Evolutionary conservation across 2,888 invertebrate genomes (phyloP).

Genomic region (Epinotia bilunana): DNA sequence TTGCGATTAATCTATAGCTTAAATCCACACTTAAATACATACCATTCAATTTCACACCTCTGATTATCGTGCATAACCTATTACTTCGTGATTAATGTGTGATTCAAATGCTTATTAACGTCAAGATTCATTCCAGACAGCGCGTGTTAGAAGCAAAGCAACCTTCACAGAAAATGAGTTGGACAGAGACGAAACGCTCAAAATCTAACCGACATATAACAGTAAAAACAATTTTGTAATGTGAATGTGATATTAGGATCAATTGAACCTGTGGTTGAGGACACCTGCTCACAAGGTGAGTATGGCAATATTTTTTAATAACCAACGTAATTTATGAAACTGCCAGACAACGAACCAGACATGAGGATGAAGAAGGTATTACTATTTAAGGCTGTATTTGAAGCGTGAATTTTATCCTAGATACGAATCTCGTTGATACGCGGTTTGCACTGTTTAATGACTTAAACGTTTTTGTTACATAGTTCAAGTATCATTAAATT

Average conservation of each 20-base stretch:
- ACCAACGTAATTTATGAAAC: slow-evolving; percentile 53
- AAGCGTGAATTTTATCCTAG: slow-evolving; percentile 32
- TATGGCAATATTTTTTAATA: slow-evolving; percentile 52
- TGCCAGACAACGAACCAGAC: slow-evolving; percentile 2
- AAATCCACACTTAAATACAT: not conserved
- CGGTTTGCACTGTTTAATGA: slow-evolving; percentile 24
- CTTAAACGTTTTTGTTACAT: slow-evolving; percentile 19
- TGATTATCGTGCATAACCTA: slow-evolving; percentile 3
- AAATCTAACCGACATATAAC: slow-evolving; percentile 57
- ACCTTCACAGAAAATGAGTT: slow-evolving; percentile 60
- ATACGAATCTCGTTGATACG: slow-evolving; percentile 29
- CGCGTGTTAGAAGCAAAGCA: slow-evolving; percentile 58
- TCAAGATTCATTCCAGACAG: slow-evolving; percentile 27
- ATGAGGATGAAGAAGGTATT: slow-evolving; percentile 8
- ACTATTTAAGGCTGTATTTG: slow-evolving; percentile 26
- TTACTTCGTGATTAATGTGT: slow-evolving; percentile 28
- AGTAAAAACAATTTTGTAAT: slow-evolving; percentile 49
- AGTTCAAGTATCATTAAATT: not conserved
- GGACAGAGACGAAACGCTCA: slow-evolving; percentile 60
- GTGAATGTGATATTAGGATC: slow-evolving; percentile 48
- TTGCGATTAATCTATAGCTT: not conserved
- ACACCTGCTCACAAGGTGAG: slow-evolving; percentile 60
- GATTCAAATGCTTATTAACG: slow-evolving; percentile 34
- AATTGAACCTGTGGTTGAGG: slow-evolving; percentile 56
- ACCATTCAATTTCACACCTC: slow-evolving; percentile 21